Evolutionary conservation across 2,797 vertebrate genomes (phyloP).

Genomic region (Acanthurus lineatus): DNA sequence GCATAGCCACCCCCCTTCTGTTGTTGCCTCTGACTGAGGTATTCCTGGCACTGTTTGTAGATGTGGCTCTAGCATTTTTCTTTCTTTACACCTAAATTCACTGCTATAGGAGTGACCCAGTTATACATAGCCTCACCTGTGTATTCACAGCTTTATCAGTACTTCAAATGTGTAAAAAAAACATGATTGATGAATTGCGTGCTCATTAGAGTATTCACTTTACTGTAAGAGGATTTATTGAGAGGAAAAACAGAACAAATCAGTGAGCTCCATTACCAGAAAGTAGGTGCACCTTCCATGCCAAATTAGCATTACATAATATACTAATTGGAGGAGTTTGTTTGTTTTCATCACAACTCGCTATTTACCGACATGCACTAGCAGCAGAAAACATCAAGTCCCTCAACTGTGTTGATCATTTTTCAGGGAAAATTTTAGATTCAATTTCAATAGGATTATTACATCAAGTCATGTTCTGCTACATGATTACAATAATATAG

Average conservation of each 20-base stretch:
- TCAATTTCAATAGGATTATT: not conserved
- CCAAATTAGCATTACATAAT: slow-evolving; percentile 80
- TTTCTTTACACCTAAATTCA: not conserved
- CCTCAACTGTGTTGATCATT: not conserved
- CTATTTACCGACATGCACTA: slow-evolving; percentile 44
- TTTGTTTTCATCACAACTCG: slow-evolving; percentile 68
- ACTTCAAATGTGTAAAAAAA: not conserved
- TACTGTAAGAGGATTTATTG: slow-evolving; percentile 75
- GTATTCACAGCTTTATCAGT: not conserved
- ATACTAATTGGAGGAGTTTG: slow-evolving; percentile 48
- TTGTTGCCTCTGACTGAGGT: slow-evolving; percentile 39
- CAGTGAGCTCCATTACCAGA: slow-evolving; percentile 79
- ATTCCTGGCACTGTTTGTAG: slow-evolving; percentile 43
- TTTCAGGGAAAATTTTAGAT: slow-evolving; percentile 3
- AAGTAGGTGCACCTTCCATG: slow-evolving; percentile 66
- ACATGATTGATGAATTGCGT: slow-evolving; percentile 32
- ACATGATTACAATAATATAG: not conserved
- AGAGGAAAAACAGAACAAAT: slow-evolving; percentile 65
- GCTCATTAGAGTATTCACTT: slow-evolving; percentile 66
- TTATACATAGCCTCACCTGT: slow-evolving; percentile 4
- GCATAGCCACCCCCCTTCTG: slow-evolving; percentile 39
- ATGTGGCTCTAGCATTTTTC: not conserved
- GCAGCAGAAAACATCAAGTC: slow-evolving; percentile 30
- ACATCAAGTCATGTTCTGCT: not conserved
- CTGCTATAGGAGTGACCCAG: not conserved